Evolutionary conservation across 1,140 invertebrate species (phyloP), one percentile per base, ranked within the genome.

Genomic region (Nomia melanderi): DNA sequence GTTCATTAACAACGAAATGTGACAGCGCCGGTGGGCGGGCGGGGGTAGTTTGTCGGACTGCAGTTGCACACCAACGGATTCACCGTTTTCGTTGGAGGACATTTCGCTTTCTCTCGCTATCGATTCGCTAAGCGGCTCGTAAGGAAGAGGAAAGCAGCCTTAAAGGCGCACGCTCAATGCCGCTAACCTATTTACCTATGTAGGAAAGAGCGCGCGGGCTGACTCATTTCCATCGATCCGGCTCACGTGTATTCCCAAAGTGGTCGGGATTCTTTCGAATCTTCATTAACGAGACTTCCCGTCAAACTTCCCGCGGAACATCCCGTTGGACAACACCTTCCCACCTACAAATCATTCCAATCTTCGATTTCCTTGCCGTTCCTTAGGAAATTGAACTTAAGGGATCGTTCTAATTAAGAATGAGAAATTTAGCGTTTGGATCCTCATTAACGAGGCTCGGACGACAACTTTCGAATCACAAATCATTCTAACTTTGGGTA

Each of bases 121-220:
- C 86, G 87, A 88, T 88, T 87, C 80, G 74, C 76, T 85, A 86
- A 85, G 84, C 83, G 81, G 81, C 79, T 84, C 83, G 78, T 79
- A 77, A 83, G 80, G 82, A 88, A 88, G 87, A 84, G 84, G 81
- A 71, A 80, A 87, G 86, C 82, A 79, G 78, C 77, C 83, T 88
- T 88, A 88, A 88, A 88, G 85, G 86, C 86, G 86, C 86, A 88
- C 85, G 85, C 86, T 81, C 86, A 82, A 77, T 77, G 72, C 69
- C 67, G 74, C 78, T 87, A 87, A 85, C 84, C 86, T 83, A 86
- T 87, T 85, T 87, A 81, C 77, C 81, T 79, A 75, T 59, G 74
- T 80, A 73, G 78, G 50, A 67, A 66, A 73, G 54, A 59, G 39
- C 31, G 20, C 41, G 20, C 44, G 14, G 62, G 41, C 60, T 78